Evolutionary conservation across 2,888 invertebrate species (phyloP), one percentile per base, ranked within the genome.

Genomic region (Rhopalosiphum nymphaeae): DNA sequence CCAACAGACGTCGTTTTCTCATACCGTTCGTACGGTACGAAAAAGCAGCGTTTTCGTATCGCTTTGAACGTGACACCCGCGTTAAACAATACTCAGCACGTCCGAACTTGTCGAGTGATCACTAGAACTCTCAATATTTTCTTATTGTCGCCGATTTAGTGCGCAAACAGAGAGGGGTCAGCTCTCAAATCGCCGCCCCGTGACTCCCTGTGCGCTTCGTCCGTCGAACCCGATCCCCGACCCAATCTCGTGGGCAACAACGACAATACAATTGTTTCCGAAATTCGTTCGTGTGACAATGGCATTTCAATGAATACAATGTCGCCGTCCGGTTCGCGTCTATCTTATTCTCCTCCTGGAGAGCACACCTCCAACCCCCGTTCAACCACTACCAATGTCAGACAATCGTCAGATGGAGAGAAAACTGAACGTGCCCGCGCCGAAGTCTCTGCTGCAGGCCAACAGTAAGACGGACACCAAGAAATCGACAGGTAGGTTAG

Each of bases 381-480:
- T 96, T 95, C 95, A 96, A 95, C 95, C 95, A 96, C 95, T 96
- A 95, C 95, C 95, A 96, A 96, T 96, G 96, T 96, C 96, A 96
- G 96, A 96, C 96, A 96, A 97, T 96, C 96, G 96, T 96, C 96
- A 96, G 95, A 98, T 98, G 98, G 98, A 97, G 96, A 98, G 97
- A 96, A 98, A 98, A 96, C 97, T 96, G 96, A 97, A 90, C n/a
- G 53, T 94, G 86, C 93, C 93, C n/a, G 97, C 96, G 96, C 97
- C 96, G 96, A 97, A 97, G 96, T 96, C 97, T 96, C 97, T 97
- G 96, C 96, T 97, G 96, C 96, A 97, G 96, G 98, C 97, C 97
- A 97, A 97, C 96, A 96, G 96, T 95, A 96, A 97, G 96, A 96
- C 97, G 98, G 98, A 98, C 96, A 96, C 97, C 95, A 98, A 97